These are phyloP conservation scores for Plutella xylostella DNA, from an alignment of 2,888 invertebrate genomes.

Conservation along the genomic window DNA sequence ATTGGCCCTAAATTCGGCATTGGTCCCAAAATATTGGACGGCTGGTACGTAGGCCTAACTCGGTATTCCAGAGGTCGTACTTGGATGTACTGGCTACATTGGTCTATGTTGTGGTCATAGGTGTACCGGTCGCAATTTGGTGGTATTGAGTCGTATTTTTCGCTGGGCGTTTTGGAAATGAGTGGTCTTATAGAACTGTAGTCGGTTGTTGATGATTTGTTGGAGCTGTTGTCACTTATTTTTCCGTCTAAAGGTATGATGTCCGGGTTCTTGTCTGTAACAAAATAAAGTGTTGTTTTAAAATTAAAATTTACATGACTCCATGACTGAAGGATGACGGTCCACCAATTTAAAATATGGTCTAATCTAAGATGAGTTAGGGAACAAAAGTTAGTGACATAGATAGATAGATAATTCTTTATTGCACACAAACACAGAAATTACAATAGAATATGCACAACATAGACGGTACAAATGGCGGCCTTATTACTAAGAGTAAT, in stretches of 20 bases:
- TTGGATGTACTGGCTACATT: constrained; percentile 54
- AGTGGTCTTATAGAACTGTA: constrained; percentile 54
- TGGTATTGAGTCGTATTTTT: constrained; percentile 44
- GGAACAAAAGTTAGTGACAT: no score
- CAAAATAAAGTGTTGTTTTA: no score
- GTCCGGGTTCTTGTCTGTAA: constrained; percentile 66
- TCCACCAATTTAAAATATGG: no score
- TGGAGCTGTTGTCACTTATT: constrained; percentile 57
- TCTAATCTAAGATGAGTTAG: no score
- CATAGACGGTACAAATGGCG: no score
- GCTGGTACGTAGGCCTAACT: constrained; percentile 32
- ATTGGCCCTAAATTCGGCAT: constrained; percentile 25
- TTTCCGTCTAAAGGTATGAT: constrained; percentile 62
- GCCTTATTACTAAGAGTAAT: no score
- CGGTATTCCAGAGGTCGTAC: constrained; percentile 49
- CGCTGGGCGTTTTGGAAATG: constrained; percentile 42
- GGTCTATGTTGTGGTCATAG: constrained; percentile 48
- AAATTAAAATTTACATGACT: no score
- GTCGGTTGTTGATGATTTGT: constrained; percentile 56
- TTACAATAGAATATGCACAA: no score
- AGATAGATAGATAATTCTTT: no score
- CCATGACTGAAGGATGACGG: no score
- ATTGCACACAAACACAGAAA: no score
- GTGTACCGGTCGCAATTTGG: constrained; percentile 35
- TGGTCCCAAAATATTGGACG: constrained; percentile 29